Evolutionary conservation across 1,140 invertebrate genomes (phyloP).

Genomic region (Linepithema humile): DNA sequence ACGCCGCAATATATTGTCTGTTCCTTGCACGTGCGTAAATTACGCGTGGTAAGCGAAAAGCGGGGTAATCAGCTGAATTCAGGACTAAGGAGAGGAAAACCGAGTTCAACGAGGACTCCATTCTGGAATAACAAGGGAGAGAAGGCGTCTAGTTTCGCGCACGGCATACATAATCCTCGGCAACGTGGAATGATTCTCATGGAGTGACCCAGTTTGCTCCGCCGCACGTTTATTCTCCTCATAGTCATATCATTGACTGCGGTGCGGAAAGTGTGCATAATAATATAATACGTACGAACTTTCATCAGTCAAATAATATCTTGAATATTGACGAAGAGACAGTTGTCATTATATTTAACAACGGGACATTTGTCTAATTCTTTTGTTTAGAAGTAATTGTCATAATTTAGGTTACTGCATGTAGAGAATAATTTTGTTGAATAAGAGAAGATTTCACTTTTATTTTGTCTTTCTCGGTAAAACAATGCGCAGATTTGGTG

Average conservation of each 20-base stretch:
- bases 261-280: constrained; percentile 43
- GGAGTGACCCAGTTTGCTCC: constrained; percentile 65
- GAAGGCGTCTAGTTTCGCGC: constrained; percentile 56
- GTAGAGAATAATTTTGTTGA: neutral
- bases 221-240: constrained; percentile 50
- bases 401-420: neutral
- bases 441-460: no score
- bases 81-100: constrained; percentile 49
- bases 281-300: constrained; percentile 39
- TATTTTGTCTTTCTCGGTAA: neutral
- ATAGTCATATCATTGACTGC: constrained; percentile 67
- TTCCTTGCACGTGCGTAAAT: constrained; percentile 8
- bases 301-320: constrained; percentile 42
- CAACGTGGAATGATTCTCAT: constrained; percentile 68
- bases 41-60: neutral
- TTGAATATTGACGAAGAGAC: constrained; percentile 3
- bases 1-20: constrained; percentile 10
- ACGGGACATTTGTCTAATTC: neutral
- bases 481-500: no score
- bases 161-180: constrained; percentile 52
- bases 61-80: constrained; percentile 33
- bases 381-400: neutral
- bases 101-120: constrained; percentile 36
- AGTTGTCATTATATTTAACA: neutral
- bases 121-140: constrained; percentile 39